Percentiles rank a stretch among this genome's conserved stretches.
Conservation (phyloP, 2,888 invertebrate species). For the Heteromyza rotundicornis region DNA sequence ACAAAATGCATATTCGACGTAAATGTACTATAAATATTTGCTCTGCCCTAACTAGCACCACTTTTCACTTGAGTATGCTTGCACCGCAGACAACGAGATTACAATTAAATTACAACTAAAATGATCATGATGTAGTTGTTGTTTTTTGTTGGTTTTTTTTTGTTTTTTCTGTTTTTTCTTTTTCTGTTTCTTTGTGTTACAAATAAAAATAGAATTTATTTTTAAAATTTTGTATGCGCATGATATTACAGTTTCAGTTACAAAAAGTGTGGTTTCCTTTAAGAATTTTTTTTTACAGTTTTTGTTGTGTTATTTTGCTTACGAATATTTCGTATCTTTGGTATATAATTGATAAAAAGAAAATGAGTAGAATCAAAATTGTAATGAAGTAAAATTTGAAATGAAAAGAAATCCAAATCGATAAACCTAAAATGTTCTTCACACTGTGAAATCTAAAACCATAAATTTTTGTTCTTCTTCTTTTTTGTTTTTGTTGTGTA, state of each 20-base stretch:
- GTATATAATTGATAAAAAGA: constrained; percentile 13
- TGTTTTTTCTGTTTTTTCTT: background rate
- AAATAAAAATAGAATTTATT: constrained; percentile 15
- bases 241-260: constrained; percentile 17
- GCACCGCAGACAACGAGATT: no score
- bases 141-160: background rate
- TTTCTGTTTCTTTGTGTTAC: background rate
- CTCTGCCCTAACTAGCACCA: background rate
- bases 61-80: background rate
- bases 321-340: constrained; percentile 41
- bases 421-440: no score
- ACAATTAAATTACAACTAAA: background rate
- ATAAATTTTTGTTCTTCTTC: no score
- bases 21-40: no score
- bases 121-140: constrained; percentile 7
- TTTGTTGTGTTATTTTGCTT: constrained; percentile 22
- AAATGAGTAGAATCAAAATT: no score
- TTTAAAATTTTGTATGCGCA: constrained; percentile 11
- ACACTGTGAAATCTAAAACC: no score
- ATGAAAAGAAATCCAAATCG: no score
- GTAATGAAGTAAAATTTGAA: no score
- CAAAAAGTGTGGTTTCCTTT: background rate
- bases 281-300: background rate
- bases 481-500: no score
- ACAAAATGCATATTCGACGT: no score